Evolutionary conservation across 1,140 invertebrate genomes (phyloP).

Genomic region (Lerema accius): DNA sequence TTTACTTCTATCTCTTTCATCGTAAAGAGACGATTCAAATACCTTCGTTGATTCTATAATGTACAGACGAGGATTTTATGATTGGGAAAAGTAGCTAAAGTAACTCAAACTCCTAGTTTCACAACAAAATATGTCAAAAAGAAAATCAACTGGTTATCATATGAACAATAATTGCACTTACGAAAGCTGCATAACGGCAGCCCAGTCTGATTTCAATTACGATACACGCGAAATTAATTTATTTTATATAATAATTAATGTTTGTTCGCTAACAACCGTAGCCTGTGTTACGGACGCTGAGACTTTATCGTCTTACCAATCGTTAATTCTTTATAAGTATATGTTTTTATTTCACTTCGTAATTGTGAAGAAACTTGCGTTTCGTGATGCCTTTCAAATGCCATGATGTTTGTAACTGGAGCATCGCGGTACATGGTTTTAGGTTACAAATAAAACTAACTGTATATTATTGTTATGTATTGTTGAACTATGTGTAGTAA

Average conservation of each 20-base stretch:
- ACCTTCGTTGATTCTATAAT: too few species aligned
- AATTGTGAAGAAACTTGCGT: slow-evolving; percentile 27
- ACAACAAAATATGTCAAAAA: background rate
- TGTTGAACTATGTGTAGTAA: too few species aligned
- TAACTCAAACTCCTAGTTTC: too few species aligned
- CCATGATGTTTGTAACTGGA: slow-evolving; percentile 7
- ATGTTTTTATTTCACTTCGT: slow-evolving; percentile 29
- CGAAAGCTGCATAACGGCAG: slow-evolving; percentile 23
- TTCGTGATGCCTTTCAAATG: slow-evolving; percentile 31
- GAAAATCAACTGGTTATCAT: background rate
- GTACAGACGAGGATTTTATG: too few species aligned
- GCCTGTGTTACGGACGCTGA: slow-evolving; percentile 15
- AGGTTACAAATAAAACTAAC: background rate
- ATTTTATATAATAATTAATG: slow-evolving; percentile 39
- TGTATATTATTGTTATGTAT: background rate
- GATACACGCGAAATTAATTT: slow-evolving; percentile 40
- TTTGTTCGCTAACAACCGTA: slow-evolving; percentile 32
- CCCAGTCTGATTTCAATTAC: slow-evolving; percentile 42
- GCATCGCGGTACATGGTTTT: slow-evolving; percentile 16
- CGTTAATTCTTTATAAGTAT: slow-evolving; percentile 32
- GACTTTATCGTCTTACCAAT: slow-evolving; percentile 29
- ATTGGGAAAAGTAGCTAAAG: too few species aligned
- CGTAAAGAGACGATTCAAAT: too few species aligned
- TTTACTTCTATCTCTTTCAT: too few species aligned
- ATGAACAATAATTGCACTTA: background rate